These are phyloP conservation scores for Chrysemys picta DNA, from an alignment of 2,113 vertebrate genomes.

Conservation along the genomic window DNA sequence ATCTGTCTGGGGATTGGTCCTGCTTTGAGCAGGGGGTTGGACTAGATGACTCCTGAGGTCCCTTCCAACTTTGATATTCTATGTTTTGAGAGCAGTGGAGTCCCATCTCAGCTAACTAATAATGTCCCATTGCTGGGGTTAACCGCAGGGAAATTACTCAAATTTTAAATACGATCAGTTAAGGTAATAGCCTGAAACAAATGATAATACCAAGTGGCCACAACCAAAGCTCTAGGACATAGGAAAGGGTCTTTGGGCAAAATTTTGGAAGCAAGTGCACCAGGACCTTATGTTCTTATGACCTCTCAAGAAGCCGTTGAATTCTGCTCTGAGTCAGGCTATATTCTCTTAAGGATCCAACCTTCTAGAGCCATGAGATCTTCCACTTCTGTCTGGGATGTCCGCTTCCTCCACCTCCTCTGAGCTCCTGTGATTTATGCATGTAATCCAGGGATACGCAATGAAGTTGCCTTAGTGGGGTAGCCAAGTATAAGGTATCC, in stretches of 20 bases:
- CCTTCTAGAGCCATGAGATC: neutral
- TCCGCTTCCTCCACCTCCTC: neutral
- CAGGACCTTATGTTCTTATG: neutral
- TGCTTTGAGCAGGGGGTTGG: too few relatives aligned
- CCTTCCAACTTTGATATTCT: too few relatives aligned
- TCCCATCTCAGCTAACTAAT: neutral
- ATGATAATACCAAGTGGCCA: neutral
- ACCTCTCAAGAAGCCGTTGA: conserved; percentile 45
- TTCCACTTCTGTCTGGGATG: neutral
- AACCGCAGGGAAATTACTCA: neutral
- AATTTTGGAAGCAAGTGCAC: neutral
- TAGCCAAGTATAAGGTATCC: fast-evolving
- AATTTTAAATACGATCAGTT: neutral
- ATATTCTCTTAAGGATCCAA: neutral
- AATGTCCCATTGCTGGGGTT: neutral
- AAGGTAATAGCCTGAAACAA: neutral
- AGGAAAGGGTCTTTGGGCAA: neutral
- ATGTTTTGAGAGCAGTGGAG: neutral
- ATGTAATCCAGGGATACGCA: fast-evolving
- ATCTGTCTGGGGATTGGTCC: too few relatives aligned
- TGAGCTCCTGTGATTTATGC: neutral
- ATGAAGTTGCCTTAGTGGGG: neutral
- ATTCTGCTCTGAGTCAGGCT: neutral
- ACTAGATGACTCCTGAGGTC: too few relatives aligned
- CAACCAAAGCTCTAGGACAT: neutral